phyloP scores from a whole-genome alignment of 2,797 vertebrate species.

The Glyptemys insculpta region DNA sequence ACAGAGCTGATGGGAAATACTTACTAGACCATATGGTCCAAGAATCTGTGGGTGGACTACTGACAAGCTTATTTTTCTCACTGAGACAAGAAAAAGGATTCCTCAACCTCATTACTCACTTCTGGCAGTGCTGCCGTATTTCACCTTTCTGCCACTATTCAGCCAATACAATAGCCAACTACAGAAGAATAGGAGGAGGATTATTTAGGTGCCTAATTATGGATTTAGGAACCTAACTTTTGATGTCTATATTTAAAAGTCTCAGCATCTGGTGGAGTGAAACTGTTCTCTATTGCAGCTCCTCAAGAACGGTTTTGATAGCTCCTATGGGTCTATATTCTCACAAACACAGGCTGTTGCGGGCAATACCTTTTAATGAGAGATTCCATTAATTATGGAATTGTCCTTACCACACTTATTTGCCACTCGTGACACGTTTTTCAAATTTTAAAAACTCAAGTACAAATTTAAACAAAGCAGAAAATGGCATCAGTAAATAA shows the following conservation, averaged over 20 bases:
- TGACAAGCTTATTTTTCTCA: neutral
- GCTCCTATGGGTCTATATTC: neutral
- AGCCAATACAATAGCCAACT: neutral
- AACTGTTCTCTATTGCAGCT: neutral
- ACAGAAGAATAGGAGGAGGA: neutral
- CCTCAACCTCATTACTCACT: neutral
- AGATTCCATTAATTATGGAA: neutral
- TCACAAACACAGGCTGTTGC: neutral
- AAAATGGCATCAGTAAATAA: neutral
- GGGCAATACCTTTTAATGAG: neutral
- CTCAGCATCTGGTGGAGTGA: neutral
- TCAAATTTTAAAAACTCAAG: neutral
- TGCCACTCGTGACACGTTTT: neutral
- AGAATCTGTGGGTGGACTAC: neutral
- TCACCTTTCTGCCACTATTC: fast-evolving
- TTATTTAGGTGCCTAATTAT: neutral
- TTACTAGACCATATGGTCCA: fast-evolving
- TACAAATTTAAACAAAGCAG: neutral
- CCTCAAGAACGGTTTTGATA: neutral
- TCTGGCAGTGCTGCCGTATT: neutral
- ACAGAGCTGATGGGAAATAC: fast-evolving
- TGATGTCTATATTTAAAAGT: neutral
- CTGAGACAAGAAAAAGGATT: too few relatives aligned
- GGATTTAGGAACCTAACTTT: neutral
- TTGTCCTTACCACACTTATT: neutral